These are phyloP conservation scores for Lymantria monacha DNA, from an alignment of 2,888 invertebrate genomes.

Conservation along the genomic window DNA sequence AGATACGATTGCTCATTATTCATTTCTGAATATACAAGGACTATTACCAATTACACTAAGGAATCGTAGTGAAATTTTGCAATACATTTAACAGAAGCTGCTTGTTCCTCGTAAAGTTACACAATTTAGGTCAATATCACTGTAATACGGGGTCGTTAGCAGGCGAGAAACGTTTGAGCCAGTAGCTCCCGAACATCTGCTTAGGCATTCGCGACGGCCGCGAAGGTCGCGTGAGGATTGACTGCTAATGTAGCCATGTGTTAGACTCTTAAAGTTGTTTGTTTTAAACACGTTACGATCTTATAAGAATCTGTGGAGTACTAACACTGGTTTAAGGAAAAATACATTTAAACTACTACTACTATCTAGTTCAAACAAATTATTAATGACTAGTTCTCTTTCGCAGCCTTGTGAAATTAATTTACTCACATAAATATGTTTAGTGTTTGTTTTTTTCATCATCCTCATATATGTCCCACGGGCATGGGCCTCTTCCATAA, in stretches of 20 bases:
- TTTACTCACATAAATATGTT: too few relatives aligned
- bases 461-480: too few relatives aligned
- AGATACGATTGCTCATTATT: too few relatives aligned
- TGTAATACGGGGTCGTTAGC: constrained; percentile 44
- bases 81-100: constrained; percentile 6
- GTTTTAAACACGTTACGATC: not conserved
- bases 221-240: constrained; percentile 59
- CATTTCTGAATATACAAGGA: too few relatives aligned
- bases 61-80: constrained; percentile 4
- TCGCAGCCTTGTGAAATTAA: too few relatives aligned
- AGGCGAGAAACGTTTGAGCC: constrained; percentile 28
- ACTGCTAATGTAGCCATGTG: constrained; percentile 53
- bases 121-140: constrained; percentile 71
- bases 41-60: not conserved
- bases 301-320: not conserved
- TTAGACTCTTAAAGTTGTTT: constrained; percentile 13
- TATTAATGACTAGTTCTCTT: too few relatives aligned
- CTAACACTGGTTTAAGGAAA: not conserved
- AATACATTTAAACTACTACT: too few relatives aligned
- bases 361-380: too few relatives aligned
- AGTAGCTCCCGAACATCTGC: constrained; percentile 56
- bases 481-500: too few relatives aligned
- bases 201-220: constrained; percentile 63
- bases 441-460: too few relatives aligned
- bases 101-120: constrained; percentile 50